These are phyloP conservation scores for Phthorimaea operculella DNA, from an alignment of 1,140 invertebrate species.

Conservation along the genomic window DNA sequence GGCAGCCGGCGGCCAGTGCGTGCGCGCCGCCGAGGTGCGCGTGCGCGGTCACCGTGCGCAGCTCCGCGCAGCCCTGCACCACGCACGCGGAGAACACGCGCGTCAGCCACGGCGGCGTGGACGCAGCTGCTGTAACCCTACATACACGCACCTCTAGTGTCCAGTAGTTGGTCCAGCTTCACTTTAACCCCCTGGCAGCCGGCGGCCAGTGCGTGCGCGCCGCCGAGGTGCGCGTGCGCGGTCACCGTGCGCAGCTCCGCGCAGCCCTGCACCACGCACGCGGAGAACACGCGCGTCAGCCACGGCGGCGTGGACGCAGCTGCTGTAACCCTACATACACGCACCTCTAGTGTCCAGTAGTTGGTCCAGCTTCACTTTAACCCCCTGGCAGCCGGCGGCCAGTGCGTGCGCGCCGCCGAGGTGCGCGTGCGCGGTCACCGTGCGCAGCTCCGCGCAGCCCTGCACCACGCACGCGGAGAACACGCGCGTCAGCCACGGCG, in stretches of 20 bases:
- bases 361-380: no score
- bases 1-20: constrained; percentile 69
- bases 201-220: constrained; percentile 58
- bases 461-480: constrained; percentile 69
- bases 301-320: constrained; percentile 12
- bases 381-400: constrained; percentile 69
- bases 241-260: constrained; percentile 72
- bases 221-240: constrained; percentile 24
- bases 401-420: constrained; percentile 44
- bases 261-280: constrained; percentile 71
- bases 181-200: no score
- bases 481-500: constrained; percentile 25
- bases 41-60: constrained; percentile 67
- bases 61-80: constrained; percentile 72
- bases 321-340: no score
- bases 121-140: no score
- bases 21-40: constrained; percentile 37
- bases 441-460: constrained; percentile 72
- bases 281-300: constrained; percentile 51
- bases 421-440: constrained; percentile 54
- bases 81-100: constrained; percentile 65
- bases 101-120: constrained; percentile 19
- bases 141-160: no score
- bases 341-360: no score
- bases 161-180: no score